Evolutionary conservation across 2,888 invertebrate species (phyloP).

Genomic region (Hyposoter dolosus): DNA sequence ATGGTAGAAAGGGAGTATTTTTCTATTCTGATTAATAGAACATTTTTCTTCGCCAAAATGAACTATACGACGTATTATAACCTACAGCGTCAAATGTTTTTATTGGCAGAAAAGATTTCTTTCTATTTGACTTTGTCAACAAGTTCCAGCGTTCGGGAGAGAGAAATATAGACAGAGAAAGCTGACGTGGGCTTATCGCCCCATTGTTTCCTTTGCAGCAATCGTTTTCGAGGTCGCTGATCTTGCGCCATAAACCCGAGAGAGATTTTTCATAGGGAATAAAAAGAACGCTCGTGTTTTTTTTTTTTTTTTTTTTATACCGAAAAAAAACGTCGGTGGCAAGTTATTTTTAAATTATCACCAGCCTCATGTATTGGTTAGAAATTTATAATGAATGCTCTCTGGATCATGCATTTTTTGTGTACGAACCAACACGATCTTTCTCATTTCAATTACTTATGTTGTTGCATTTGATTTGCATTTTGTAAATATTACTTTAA

Average conservation of each 20-base stretch:
- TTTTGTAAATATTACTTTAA: neutral
- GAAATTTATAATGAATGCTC: neutral
- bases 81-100: neutral
- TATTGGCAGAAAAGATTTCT: neutral
- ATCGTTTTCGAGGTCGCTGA: neutral
- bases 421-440: neutral
- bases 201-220: conserved; percentile 8
- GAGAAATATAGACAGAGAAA: neutral
- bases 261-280: neutral
- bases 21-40: too few relatives aligned
- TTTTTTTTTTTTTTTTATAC: neutral
- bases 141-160: neutral
- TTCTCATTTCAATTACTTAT: neutral
- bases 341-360: neutral
- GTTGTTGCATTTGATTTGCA: neutral
- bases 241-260: neutral
- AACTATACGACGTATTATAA: neutral
- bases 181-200: conserved; percentile 17
- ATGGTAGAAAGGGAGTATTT: neutral
- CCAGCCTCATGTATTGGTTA: too few relatives aligned
- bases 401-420: neutral
- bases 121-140: conserved; percentile 11
- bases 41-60: neutral
- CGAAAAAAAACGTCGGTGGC: neutral
- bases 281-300: neutral